A percentile compares a stretch with the other conserved stretches of the same genome.
Conservation (phyloP, 2,888 invertebrate genomes). For the Euplexia lucipara region DNA sequence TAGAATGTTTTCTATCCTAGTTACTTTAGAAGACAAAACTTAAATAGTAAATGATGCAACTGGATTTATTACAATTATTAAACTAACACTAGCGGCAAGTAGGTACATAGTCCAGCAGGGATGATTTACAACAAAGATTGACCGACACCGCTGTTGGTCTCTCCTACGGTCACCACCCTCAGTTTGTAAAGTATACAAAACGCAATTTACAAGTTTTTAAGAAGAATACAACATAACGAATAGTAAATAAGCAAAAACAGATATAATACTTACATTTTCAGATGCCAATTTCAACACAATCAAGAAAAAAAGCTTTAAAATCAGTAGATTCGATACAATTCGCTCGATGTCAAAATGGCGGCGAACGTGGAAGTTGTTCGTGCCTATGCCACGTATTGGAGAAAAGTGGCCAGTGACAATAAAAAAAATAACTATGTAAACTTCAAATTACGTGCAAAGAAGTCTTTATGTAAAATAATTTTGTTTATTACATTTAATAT, state of each 20-base stretch:
- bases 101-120: slow-evolving; percentile 24
- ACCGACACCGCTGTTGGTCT: slow-evolving; percentile 91
- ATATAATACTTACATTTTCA: slow-evolving; percentile 88
- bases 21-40: slow-evolving; percentile 20
- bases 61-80: slow-evolving; percentile 13
- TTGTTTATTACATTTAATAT: not conserved
- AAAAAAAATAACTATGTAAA: slow-evolving; percentile 48
- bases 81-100: slow-evolving; percentile 22
- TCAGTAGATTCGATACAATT: slow-evolving; percentile 93
- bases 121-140: slow-evolving; percentile 80
- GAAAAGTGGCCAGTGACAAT: slow-evolving; percentile 87
- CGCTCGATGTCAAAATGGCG: slow-evolving; percentile 95
- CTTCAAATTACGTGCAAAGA: slow-evolving; percentile 19
- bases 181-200: slow-evolving; percentile 69
- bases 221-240: slow-evolving; percentile 33
- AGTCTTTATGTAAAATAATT: not conserved
- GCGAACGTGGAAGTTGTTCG: slow-evolving; percentile 95
- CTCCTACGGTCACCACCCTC: slow-evolving; percentile 90
- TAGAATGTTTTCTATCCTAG: slow-evolving; percentile 62
- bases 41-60: not conserved
- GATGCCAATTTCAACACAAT: slow-evolving; percentile 90
- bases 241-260: slow-evolving; percentile 40
- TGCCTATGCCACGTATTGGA: slow-evolving; percentile 95
- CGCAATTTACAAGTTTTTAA: slow-evolving; percentile 63
- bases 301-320: slow-evolving; percentile 93